Evolutionary conservation across 2,113 vertebrate species (phyloP).

Genomic region (Bagarius yarrelli): DNA sequence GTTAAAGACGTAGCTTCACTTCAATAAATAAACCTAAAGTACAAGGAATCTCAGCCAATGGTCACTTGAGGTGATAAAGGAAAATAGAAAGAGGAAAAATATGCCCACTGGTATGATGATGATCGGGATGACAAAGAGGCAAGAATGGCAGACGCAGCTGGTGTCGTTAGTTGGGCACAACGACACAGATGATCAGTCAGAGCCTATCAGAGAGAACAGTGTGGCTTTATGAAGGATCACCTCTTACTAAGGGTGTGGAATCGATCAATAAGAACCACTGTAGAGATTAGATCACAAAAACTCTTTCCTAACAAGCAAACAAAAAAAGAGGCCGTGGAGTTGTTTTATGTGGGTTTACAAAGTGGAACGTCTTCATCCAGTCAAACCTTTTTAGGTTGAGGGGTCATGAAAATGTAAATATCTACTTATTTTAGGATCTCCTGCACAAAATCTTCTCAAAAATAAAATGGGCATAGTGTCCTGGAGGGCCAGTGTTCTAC

Average conservation of each 20-base stretch:
- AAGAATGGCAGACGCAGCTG: slow-evolving; percentile 40
- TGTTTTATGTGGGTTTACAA: slow-evolving; percentile 16
- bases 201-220: slow-evolving; percentile 24
- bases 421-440: neutral
- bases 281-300: slow-evolving; percentile 14
- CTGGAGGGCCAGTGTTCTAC: too few species aligned
- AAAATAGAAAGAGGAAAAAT: neutral
- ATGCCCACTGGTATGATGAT: slow-evolving; percentile 40
- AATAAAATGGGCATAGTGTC: neutral
- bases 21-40: slow-evolving; percentile 46
- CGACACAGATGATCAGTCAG: slow-evolving; percentile 49
- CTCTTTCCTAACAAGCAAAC: slow-evolving; percentile 10
- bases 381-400: neutral
- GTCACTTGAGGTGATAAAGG: slow-evolving; percentile 4
- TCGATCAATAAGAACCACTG: slow-evolving; percentile 1
- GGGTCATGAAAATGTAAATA: neutral
- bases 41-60: slow-evolving; percentile 23
- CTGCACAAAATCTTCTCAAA: neutral
- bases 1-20: slow-evolving; percentile 31
- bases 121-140: slow-evolving; percentile 40
- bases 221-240: slow-evolving; percentile 27
- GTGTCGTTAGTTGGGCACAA: slow-evolving; percentile 33
- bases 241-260: slow-evolving; percentile 13
- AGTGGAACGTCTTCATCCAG: neutral
- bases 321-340: slow-evolving; percentile 4